Evolutionary conservation across 1,140 invertebrate species (phyloP).

Genomic region (Panagrolaimus sp.): DNA sequence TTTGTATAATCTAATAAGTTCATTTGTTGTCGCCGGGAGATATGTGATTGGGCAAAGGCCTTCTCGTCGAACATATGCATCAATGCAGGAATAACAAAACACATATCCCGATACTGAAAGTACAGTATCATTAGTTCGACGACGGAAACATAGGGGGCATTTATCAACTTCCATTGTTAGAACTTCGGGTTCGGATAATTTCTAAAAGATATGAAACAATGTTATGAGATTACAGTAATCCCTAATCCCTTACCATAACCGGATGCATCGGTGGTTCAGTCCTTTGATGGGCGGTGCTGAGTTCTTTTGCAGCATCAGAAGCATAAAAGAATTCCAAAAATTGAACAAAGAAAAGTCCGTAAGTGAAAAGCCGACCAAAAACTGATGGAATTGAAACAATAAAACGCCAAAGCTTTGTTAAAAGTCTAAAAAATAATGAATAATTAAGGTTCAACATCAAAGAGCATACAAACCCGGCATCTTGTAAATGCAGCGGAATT

Average conservation of each 20-base stretch:
- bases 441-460: too few relatives aligned
- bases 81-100: constrained; percentile 54
- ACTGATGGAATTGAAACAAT: constrained; percentile 47
- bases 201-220: neutral
- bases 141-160: constrained; percentile 49
- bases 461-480: constrained; percentile 36
- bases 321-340: constrained; percentile 52
- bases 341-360: constrained; percentile 52
- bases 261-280: constrained; percentile 32
- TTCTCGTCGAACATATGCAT: constrained; percentile 43
- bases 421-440: constrained; percentile 28
- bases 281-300: constrained; percentile 19
- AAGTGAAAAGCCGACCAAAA: constrained; percentile 49
- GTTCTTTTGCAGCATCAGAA: constrained; percentile 36
- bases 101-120: constrained; percentile 55
- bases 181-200: constrained; percentile 38
- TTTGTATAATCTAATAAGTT: constrained; percentile 37
- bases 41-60: constrained; percentile 42
- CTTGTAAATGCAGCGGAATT: constrained; percentile 48
- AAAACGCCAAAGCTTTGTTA: constrained; percentile 41
- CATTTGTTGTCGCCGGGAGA: constrained; percentile 35
- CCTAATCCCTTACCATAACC: constrained; percentile 28
- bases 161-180: constrained; percentile 49
- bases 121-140: constrained; percentile 52
- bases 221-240: constrained; percentile 12